Evolutionary conservation across 1,140 invertebrate species (phyloP).

Genomic region (Cyclargus thomasi): DNA sequence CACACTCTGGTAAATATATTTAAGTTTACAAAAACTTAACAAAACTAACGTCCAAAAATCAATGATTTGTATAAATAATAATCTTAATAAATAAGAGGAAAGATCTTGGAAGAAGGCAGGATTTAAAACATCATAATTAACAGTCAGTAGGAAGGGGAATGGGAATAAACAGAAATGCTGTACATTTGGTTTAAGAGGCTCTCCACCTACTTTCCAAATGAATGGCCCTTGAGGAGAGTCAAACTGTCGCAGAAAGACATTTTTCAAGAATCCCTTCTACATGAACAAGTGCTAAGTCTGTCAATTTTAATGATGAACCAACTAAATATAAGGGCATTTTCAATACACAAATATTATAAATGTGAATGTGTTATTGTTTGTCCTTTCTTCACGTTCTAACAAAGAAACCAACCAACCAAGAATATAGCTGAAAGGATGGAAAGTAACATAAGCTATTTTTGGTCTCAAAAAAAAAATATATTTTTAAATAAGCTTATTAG

Average conservation of each 20-base stretch:
- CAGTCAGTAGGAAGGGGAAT: neutral
- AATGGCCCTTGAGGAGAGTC: neutral
- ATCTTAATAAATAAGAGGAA: no score
- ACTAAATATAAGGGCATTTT: no score
- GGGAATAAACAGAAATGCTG: slow-evolving; percentile 5
- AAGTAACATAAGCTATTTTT: no score
- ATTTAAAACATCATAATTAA: neutral
- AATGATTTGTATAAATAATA: no score
- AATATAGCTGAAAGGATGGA: no score
- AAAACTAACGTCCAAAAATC: no score
- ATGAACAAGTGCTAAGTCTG: neutral
- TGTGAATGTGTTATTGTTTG: no score
- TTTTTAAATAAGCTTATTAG: no score
- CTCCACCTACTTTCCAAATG: slow-evolving; percentile 13
- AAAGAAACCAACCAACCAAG: no score
- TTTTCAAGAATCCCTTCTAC: slow-evolving; percentile 10
- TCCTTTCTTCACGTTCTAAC: no score
- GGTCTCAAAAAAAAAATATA: no score
- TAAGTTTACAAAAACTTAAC: neutral
- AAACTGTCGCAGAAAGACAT: slow-evolving; percentile 4
- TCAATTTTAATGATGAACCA: neutral
- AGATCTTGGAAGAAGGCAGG: neutral
- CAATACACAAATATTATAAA: no score
- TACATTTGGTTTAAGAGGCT: slow-evolving; percentile 8
- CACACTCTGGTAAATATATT: neutral